Percentiles rank a stretch among this genome's conserved stretches.
These are phyloP conservation scores for Embidobia sp. DNA, from an alignment of 2,888 invertebrate species.

Conservation along the genomic window DNA sequence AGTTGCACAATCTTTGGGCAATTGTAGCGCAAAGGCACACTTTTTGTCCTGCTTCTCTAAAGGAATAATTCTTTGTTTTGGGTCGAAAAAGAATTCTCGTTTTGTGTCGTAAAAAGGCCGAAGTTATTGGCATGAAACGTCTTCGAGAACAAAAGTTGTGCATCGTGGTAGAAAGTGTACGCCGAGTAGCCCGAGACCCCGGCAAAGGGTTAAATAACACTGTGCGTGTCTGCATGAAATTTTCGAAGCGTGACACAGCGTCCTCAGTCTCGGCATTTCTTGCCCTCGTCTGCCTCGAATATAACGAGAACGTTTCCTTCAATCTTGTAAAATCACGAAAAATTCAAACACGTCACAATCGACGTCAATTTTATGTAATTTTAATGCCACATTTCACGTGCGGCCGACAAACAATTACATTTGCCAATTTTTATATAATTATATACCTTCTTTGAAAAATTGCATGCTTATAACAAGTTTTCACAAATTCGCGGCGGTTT, in stretches of 20 bases:
- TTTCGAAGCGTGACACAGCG: constrained; percentile 63
- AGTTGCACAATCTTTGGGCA: too few relatives aligned
- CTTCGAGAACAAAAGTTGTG: constrained; percentile 43
- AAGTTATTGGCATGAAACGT: constrained; percentile 49
- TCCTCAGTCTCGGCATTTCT: constrained; percentile 50
- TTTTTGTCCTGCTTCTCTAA: neutral
- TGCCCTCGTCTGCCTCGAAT: constrained; percentile 43
- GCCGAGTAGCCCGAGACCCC: constrained; percentile 41
- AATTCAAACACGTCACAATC: too few relatives aligned
- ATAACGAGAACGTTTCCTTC: constrained; percentile 6
- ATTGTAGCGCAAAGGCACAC: neutral
- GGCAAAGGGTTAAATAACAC: constrained; percentile 63
- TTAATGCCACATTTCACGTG: too few relatives aligned
- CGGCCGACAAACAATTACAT: too few relatives aligned
- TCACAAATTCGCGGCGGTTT: too few relatives aligned
- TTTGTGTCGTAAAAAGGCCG: too few relatives aligned
- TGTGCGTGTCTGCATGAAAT: constrained; percentile 63
- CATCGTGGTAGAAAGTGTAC: constrained; percentile 27
- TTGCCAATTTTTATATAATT: too few relatives aligned
- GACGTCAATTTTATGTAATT: too few relatives aligned
- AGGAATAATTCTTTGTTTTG: constrained; percentile 8
- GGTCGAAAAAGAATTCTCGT: neutral
- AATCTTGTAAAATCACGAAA: constrained; percentile 6
- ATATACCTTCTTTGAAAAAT: too few relatives aligned
- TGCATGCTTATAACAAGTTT: too few relatives aligned